Base-by-base conservation (phyloP, 1,140 invertebrate genomes). In the Macrobrachium rosenbergii region DNA sequence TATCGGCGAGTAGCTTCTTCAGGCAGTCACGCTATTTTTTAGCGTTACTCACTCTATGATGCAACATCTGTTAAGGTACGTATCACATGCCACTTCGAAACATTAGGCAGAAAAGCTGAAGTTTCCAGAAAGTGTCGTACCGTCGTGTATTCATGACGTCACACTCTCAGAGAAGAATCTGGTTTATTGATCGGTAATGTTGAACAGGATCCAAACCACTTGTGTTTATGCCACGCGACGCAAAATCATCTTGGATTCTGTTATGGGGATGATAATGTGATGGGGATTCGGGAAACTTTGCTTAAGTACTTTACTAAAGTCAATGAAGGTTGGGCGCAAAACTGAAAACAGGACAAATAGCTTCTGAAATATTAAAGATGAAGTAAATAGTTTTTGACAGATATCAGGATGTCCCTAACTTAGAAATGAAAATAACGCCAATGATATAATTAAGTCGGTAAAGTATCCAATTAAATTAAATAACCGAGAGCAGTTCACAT, bases 161-260 rank as follows among this genome's bases (percentile, higher is more conserved):
- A n/a, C 23, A 28, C 69, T 21, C 21, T 23, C 19, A 37, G 69
- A 37, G 21, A 72, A 16, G 43, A 72, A 52, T 52, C 52, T 21
- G 21, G 14, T 37, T 72, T 72, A 72, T 72, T 72, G 69, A 72
- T 72, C 69, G 19, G 23, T 72, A 72, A 72, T 28, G 69, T 28
- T 16, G 23, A 21, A n/a, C 69, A 28, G 23, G 19, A 67, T 21
- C 64, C 19, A 67, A n/a, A 67, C 64, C 64, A 67, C 19, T n/a
- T 67, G 19, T 23, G 23, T 23, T 67, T 21, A 21, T 67, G 19
- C 23, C 17, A 21, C 23, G 19, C 64, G 19, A 21, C 23, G 8
- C 64, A 67, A 21, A n/a, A 67, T 67, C 64, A 67, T 67, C 69
- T 72, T 28, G 21, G 23, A 23, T 72, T 23, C 12, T 72, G 0